phyloP scores from a whole-genome alignment of 1,140 invertebrate genomes.

The Apolygus lucorum region DNA sequence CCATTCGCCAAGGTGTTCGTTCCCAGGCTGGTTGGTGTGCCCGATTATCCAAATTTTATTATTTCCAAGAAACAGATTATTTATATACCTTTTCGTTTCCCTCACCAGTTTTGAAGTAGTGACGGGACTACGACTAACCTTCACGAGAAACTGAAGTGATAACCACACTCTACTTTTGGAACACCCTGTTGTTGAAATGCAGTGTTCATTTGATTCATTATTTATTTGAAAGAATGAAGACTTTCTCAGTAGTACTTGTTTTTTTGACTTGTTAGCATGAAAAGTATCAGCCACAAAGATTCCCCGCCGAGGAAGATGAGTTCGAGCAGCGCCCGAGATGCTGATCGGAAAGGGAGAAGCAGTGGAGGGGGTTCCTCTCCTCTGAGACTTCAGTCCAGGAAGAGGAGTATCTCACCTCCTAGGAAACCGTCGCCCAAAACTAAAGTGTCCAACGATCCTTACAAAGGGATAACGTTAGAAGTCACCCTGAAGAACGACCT shows the following conservation, averaged over 20 bases:
- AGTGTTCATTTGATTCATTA: too few relatives aligned
- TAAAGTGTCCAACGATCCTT: not conserved
- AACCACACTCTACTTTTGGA: not conserved
- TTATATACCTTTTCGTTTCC: too few relatives aligned
- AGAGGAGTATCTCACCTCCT: not conserved
- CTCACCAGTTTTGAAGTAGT: too few relatives aligned
- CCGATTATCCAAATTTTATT: too few relatives aligned
- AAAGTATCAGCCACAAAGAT: not conserved
- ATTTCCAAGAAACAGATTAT: too few relatives aligned
- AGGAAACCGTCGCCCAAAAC: slow-evolving; percentile 4
- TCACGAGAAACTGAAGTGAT: not conserved
- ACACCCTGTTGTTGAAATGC: too few relatives aligned
- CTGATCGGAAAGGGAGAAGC: not conserved
- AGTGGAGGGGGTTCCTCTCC: not conserved
- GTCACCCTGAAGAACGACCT: slow-evolving; percentile 2
- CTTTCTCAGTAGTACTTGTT: too few relatives aligned
- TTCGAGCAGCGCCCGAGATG: not conserved
- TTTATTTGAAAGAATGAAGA: too few relatives aligned
- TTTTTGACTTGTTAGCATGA: not conserved
- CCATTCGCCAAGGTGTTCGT: too few relatives aligned
- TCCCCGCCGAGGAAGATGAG: not conserved
- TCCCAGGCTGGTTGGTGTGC: too few relatives aligned
- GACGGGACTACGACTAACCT: too few relatives aligned
- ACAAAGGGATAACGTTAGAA: slow-evolving; percentile 3
- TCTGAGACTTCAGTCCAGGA: not conserved